These are phyloP conservation scores for Nemapogon koenigi DNA, from an alignment of 2,888 invertebrate genomes.

Conservation along the genomic window DNA sequence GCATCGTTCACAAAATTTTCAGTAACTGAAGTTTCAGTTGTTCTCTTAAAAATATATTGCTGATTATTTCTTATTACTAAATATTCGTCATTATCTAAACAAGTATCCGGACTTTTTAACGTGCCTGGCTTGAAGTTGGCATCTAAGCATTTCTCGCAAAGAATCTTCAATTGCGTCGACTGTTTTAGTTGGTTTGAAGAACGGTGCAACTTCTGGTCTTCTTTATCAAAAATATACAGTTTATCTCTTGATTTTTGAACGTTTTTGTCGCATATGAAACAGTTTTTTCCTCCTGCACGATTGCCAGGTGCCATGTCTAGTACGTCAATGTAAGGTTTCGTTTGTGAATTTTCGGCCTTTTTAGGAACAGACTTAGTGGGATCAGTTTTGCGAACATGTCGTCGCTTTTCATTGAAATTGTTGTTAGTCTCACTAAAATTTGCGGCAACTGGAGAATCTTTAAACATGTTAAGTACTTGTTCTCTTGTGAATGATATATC, in stretches of 20 bases:
- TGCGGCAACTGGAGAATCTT: constrained; percentile 47
- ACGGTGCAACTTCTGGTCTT: constrained; percentile 46
- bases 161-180: constrained; percentile 41
- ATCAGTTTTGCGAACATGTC: constrained; percentile 47
- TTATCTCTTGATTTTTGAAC: constrained; percentile 39
- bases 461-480: constrained; percentile 51
- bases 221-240: constrained; percentile 48
- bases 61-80: constrained; percentile 52
- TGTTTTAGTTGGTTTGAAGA: constrained; percentile 41
- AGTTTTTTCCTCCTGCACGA: constrained; percentile 35
- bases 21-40: constrained; percentile 22
- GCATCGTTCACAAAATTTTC: constrained; percentile 8
- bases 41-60: constrained; percentile 50
- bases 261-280: constrained; percentile 43
- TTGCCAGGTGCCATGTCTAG: constrained; percentile 32
- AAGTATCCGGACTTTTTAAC: constrained; percentile 42
- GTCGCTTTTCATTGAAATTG: constrained; percentile 30
- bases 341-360: constrained; percentile 24
- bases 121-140: constrained; percentile 39
- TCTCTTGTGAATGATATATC: constrained; percentile 32
- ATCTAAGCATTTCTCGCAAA: constrained; percentile 41
- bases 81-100: constrained; percentile 41
- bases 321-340: constrained; percentile 28
- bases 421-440: constrained; percentile 31
- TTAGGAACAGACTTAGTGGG: constrained; percentile 41